These are phyloP conservation scores for Cryptotis parvus DNA, from an alignment of 2,113 vertebrate species.

Conservation along the genomic window DNA sequence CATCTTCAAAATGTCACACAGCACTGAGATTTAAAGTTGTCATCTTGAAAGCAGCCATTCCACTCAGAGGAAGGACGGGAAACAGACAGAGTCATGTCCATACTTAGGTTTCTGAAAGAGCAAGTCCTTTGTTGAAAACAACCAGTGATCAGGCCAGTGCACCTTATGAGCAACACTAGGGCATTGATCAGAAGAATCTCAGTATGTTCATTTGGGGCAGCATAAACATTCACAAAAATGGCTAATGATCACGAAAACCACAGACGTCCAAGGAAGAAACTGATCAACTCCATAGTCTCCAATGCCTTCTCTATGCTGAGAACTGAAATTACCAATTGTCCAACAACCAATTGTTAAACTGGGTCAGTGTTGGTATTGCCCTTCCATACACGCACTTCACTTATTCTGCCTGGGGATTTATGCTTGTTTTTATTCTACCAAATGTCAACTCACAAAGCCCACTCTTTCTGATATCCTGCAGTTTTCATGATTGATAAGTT, in stretches of 20 bases:
- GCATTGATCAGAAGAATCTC: not conserved
- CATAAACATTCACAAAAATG: not conserved
- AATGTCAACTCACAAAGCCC: not conserved
- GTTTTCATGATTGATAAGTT: not conserved
- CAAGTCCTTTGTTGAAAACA: not conserved
- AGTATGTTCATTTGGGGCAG: too few relatives aligned
- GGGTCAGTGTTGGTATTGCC: not conserved
- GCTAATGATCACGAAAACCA: not conserved
- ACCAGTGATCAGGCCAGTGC: too few relatives aligned
- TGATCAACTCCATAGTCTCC: rapidly evolving
- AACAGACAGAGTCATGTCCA: rapidly evolving
- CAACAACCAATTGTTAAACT: too few relatives aligned
- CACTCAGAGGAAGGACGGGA: rapidly evolving
- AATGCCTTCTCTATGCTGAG: not conserved
- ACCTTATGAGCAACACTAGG: rapidly evolving
- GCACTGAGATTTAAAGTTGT: not conserved
- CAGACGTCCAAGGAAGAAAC: too few relatives aligned
- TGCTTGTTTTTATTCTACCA: not conserved
- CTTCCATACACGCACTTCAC: too few relatives aligned
- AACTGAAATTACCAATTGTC: not conserved
- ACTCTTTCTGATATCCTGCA: not conserved
- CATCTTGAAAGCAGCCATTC: not conserved
- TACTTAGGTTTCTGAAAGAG: not conserved
- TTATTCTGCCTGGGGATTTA: not conserved
- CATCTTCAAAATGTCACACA: not conserved